Evolutionary conservation across 1,140 invertebrate genomes (phyloP).

Genomic region (Thaumatotibia leucotreta): DNA sequence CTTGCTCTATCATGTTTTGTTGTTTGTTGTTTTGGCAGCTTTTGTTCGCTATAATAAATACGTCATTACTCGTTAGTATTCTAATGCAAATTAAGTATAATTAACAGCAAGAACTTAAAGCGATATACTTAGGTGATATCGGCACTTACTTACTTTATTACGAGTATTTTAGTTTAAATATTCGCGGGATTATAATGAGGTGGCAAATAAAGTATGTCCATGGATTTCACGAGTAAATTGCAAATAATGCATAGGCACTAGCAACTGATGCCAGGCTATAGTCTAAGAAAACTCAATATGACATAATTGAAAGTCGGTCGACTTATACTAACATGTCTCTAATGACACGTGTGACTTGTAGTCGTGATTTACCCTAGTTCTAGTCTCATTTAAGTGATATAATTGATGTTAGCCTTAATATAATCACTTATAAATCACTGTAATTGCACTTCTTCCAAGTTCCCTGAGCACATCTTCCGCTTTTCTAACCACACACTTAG

Average conservation of each 20-base stretch:
- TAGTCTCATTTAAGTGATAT: background rate
- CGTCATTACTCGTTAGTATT: no score
- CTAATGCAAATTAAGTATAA: no score
- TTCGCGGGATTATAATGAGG: no score
- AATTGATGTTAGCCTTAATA: background rate
- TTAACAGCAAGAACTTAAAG: no score
- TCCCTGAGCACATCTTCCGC: slow-evolving; percentile 30
- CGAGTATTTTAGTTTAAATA: no score
- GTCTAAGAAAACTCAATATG: background rate
- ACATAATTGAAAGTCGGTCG: background rate
- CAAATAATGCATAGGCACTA: no score
- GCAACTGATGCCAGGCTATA: no score
- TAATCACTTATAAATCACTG: background rate
- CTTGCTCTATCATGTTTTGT: slow-evolving; percentile 19
- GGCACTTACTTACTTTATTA: no score
- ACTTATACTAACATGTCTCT: background rate
- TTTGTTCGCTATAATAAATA: slow-evolving; percentile 14
- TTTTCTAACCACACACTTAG: slow-evolving; percentile 37
- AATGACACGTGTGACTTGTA: background rate
- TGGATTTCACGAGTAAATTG: no score
- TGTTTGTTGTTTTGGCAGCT: slow-evolving; percentile 18
- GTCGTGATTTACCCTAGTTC: background rate
- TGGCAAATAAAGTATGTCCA: no score
- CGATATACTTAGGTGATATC: no score
- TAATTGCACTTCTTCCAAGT: slow-evolving; percentile 6